A percentile compares a stretch with the other conserved stretches of the same genome.
These are phyloP conservation scores for Bombus picipes DNA, from an alignment of 1,140 invertebrate genomes.

Conservation along the genomic window DNA sequence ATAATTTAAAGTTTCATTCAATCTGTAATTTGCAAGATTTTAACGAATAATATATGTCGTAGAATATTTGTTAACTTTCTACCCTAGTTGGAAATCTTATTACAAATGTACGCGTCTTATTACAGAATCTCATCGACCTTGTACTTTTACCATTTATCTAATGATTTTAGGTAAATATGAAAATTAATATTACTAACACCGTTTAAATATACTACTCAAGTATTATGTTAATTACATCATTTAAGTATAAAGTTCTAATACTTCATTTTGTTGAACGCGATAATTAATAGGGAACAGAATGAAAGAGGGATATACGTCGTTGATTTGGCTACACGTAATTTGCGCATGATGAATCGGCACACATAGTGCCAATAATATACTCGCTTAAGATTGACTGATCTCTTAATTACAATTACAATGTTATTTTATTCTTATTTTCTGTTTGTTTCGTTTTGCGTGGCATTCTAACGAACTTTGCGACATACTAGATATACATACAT, in stretches of 20 bases:
- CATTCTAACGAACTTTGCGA: conserved; percentile 1
- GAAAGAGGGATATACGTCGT: neutral
- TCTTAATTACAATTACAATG: neutral
- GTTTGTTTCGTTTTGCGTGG: neutral
- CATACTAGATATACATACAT: conserved; percentile 33
- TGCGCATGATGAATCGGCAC: conserved; percentile 14
- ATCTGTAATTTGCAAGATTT: neutral
- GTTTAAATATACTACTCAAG: neutral
- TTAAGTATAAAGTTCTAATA: too few relatives aligned
- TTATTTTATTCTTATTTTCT: neutral
- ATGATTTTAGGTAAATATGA: neutral
- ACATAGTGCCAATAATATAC: neutral
- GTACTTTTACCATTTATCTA: neutral
- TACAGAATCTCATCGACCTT: neutral
- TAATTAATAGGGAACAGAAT: neutral
- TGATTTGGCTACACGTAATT: neutral
- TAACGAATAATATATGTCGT: neutral
- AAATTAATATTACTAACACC: neutral
- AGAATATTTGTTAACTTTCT: neutral
- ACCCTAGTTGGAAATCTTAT: too few relatives aligned
- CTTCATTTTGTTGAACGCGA: neutral
- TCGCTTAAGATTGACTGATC: conserved; percentile 23
- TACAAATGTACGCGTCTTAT: too few relatives aligned
- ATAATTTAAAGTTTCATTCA: too few relatives aligned
- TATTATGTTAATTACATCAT: too few relatives aligned